These are phyloP conservation scores for Hydrozoanthus tunicans DNA, from an alignment of 64 coral and sea anemone species.

Conservation along the genomic window DNA sequence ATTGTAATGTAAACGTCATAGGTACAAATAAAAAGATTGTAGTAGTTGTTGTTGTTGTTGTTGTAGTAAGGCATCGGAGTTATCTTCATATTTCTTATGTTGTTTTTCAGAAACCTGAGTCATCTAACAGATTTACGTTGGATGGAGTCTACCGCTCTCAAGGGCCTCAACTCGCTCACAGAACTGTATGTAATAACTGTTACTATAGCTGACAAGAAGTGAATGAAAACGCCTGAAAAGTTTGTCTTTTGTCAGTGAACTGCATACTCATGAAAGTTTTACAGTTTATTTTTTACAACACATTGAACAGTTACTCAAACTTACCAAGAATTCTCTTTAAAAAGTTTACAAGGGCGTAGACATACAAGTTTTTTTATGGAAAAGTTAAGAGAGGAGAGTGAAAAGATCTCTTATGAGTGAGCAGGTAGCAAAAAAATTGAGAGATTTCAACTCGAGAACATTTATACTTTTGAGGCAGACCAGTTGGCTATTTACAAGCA, in stretches of 20 bases:
- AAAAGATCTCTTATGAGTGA: too few relatives aligned
- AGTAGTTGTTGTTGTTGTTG: too few relatives aligned
- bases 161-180: constrained; percentile 44
- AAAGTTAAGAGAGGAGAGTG: too few relatives aligned
- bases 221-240: neutral
- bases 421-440: too few relatives aligned
- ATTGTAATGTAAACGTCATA: too few relatives aligned
- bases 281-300: neutral
- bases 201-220: neutral
- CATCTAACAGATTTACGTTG: constrained; percentile 39
- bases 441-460: too few relatives aligned
- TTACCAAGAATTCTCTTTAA: neutral
- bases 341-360: too few relatives aligned
- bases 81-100: neutral
- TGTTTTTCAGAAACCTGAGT: constrained; percentile 51
- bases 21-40: neutral
- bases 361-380: too few relatives aligned
- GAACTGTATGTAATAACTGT: constrained; percentile 54
- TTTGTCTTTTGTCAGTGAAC: neutral
- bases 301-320: neutral
- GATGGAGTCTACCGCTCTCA: constrained; percentile 59
- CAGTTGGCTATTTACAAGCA: too few relatives aligned
- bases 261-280: neutral
- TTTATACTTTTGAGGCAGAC: too few relatives aligned
- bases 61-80: too few relatives aligned